Conservation (phyloP, 1,140 invertebrate species). For the Polypedilum vanderplanki region DNA sequence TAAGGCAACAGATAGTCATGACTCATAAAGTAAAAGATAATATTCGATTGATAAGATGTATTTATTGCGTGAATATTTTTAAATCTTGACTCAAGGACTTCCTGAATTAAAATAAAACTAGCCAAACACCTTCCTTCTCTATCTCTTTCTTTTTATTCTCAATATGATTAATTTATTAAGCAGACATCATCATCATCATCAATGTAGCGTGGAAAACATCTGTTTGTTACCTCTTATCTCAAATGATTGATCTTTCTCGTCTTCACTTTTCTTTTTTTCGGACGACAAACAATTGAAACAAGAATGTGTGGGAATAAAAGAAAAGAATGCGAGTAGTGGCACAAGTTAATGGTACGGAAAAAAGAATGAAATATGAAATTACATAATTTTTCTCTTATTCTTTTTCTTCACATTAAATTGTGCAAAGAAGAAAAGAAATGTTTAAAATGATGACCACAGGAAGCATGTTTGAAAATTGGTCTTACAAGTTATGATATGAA, state of each 20-base stretch:
- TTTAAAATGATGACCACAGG: too few relatives aligned
- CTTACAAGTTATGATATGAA: too few relatives aligned
- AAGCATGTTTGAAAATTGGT: too few relatives aligned
- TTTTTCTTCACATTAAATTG: background rate
- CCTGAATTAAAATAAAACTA: background rate
- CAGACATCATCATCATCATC: background rate
- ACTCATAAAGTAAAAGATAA: background rate
- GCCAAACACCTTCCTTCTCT: background rate
- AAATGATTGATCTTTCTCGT: background rate
- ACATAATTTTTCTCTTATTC: background rate
- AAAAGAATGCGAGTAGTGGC: background rate
- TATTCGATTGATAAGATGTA: background rate
- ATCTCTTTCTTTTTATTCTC: background rate
- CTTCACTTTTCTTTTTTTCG: background rate
- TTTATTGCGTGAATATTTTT: background rate
- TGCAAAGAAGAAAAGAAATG: too few relatives aligned
- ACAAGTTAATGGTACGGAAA: conserved; percentile 12
- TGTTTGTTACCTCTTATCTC: background rate
- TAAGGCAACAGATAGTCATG: background rate
- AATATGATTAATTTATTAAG: background rate
- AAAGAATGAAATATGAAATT: background rate
- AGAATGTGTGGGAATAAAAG: background rate
- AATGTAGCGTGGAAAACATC: background rate
- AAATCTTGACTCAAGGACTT: background rate
- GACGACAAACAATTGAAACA: background rate